phyloP scores from a whole-genome alignment of 2,888 invertebrate species.

The Apeira syringaria region DNA sequence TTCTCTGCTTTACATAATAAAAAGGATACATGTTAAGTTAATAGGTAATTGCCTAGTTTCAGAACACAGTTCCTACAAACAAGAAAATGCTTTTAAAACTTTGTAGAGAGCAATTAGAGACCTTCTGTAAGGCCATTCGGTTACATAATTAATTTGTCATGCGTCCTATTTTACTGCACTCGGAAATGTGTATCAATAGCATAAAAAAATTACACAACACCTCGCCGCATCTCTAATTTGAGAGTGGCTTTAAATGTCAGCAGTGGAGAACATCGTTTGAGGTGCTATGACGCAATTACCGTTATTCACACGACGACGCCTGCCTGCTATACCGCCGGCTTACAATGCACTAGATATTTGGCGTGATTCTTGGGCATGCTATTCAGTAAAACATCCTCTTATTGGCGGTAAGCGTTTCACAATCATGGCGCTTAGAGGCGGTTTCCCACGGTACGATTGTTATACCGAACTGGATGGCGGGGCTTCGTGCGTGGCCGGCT shows the following conservation, averaged over 20 bases:
- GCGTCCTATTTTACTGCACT: constrained; percentile 19
- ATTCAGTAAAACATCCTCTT: constrained; percentile 48
- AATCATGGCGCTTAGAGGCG: constrained; percentile 59
- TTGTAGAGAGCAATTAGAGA: constrained; percentile 2
- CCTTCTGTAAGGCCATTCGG: constrained; percentile 9
- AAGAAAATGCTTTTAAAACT: constrained; percentile 19
- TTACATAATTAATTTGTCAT: constrained; percentile 13
- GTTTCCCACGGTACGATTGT: constrained; percentile 77
- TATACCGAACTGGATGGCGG: constrained; percentile 59
- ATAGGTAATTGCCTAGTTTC: no score
- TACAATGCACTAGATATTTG: constrained; percentile 33
- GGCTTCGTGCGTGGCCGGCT: constrained; percentile 61
- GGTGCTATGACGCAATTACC: constrained; percentile 57
- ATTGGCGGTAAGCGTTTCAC: constrained; percentile 58
- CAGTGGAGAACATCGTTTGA: constrained; percentile 30
- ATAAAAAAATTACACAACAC: constrained; percentile 37
- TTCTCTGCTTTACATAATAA: no score
- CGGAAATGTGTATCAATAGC: constrained; percentile 29
- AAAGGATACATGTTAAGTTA: no score
- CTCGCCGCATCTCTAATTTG: constrained; percentile 42
- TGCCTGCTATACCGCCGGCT: constrained; percentile 48
- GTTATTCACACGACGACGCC: constrained; percentile 59
- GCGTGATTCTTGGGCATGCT: constrained; percentile 34
- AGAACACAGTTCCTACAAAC: constrained; percentile 1
- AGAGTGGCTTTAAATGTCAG: constrained; percentile 48